These are phyloP conservation scores for Rhinolophus sinicus DNA, from an alignment of 2,113 vertebrate species.

Conservation along the genomic window DNA sequence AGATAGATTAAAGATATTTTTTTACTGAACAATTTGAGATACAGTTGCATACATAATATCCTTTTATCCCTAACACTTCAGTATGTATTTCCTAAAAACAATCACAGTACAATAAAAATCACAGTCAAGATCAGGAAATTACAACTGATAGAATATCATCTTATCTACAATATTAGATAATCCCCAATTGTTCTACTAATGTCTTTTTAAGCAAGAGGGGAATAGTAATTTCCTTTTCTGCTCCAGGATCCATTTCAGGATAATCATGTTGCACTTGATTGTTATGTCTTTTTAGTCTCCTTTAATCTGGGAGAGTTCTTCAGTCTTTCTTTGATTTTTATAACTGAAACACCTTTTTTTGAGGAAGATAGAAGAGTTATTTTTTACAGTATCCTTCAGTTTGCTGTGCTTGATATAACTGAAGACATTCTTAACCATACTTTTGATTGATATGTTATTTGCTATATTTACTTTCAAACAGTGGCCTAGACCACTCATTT, in stretches of 20 bases:
- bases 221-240: neutral
- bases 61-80: neutral
- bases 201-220: neutral
- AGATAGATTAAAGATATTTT: neutral
- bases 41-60: neutral
- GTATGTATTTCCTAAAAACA: neutral
- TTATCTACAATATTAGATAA: neutral
- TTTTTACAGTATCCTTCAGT: neutral
- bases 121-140: constrained; percentile 3
- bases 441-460: neutral
- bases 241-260: neutral
- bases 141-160: neutral
- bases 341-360: neutral
- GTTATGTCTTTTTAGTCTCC: neutral
- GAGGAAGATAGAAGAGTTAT: neutral
- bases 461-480: neutral
- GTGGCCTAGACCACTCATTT: neutral
- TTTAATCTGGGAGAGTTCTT: neutral
- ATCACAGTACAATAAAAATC: neutral
- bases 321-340: neutral
- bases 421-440: neutral
- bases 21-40: neutral
- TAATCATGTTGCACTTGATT: neutral
- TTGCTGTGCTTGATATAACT: neutral
- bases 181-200: neutral